Percentiles rank a stretch among this genome's conserved stretches.
phyloP scores from a whole-genome alignment of 2,113 vertebrate species.

The Planiliza haematocheilus region DNA sequence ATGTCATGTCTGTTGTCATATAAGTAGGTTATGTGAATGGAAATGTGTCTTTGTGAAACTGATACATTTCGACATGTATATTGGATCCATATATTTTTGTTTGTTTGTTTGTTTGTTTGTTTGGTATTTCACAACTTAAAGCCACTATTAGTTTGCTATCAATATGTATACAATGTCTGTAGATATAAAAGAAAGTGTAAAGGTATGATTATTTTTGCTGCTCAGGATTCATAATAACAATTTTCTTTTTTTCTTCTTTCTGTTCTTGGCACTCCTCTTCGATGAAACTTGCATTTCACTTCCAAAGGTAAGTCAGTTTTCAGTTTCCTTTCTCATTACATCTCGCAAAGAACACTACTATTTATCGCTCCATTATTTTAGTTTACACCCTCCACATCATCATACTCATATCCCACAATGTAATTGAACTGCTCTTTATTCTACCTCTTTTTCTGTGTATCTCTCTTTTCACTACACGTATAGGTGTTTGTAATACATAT shows the following conservation, averaged over 20 bases:
- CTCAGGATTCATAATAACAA: conserved; percentile 21
- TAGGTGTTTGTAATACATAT: neutral
- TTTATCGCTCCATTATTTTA: too few relatives aligned
- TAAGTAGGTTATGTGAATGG: too few relatives aligned
- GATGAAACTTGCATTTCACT: conserved; percentile 28
- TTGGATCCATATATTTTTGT: too few relatives aligned
- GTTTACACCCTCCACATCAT: neutral
- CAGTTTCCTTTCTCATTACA: neutral
- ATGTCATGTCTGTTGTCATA: too few relatives aligned
- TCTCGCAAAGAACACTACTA: neutral
- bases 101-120: neutral
- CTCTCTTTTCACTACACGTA: neutral
- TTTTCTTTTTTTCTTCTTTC: conserved; percentile 16
- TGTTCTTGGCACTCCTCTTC: conserved; percentile 34
- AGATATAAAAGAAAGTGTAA: too few relatives aligned
- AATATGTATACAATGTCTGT: too few relatives aligned
- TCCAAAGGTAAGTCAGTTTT: conserved; percentile 61
- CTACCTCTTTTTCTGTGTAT: neutral
- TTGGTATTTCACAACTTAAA: neutral
- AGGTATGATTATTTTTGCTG: neutral
- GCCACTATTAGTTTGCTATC: neutral
- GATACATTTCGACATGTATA: too few relatives aligned
- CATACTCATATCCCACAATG: neutral
- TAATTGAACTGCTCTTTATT: neutral
- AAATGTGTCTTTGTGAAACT: too few relatives aligned